Evolutionary conservation across 2,888 invertebrate species (phyloP), one percentile per base, ranked within the genome.

Genomic region (Mesoligia furuncula): DNA sequence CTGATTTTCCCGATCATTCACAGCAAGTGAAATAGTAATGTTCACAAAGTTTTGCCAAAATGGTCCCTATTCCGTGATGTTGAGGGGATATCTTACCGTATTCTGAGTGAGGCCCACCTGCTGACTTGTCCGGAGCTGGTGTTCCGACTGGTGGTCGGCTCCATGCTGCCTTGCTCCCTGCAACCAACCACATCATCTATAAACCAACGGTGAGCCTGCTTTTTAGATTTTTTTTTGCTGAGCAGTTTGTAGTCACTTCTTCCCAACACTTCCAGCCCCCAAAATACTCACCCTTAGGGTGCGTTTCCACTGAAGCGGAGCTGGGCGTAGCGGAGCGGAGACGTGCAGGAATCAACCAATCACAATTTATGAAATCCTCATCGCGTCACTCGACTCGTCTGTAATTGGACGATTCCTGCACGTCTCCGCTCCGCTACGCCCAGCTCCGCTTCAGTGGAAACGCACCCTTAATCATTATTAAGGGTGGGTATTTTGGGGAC

Each of bases 141-240:
- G 89, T 96, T 96, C 54, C 96, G 93, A 71, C 96, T 96, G 2
- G 96, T 96, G 2, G 96, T 94, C 3, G 96, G 93, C 87, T 95
- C 95, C 94, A 95, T 93, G 81, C 90, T 91, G 39, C 92, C 92
- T 69, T 91, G 94, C 75, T 96, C 96, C 73, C 96, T 95, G 91
- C 3, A 91, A 91, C 61, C 74, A 68, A 75, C 66, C 59, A 68
- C 51, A 39, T 75, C 64, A 48, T 73, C 70, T 67, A 48, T 82
- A 54, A 73, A 70, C 59, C 15, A 69, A 73, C 42, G 31, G 15
- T 2, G 13, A 54, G 6, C 9, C 61, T 31, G 20, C 6, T 75
- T 42, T 42, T 17, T 27, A 7, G 27, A 48, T 59, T 39, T n/a
- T 13, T 11, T 54, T 31, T 51, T 24, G 5, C 6, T 39, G 8